Percentiles rank a stretch among this genome's conserved stretches.
phyloP scores from a whole-genome alignment of 2,113 vertebrate genomes.

The Cynocephalus volans region DNA sequence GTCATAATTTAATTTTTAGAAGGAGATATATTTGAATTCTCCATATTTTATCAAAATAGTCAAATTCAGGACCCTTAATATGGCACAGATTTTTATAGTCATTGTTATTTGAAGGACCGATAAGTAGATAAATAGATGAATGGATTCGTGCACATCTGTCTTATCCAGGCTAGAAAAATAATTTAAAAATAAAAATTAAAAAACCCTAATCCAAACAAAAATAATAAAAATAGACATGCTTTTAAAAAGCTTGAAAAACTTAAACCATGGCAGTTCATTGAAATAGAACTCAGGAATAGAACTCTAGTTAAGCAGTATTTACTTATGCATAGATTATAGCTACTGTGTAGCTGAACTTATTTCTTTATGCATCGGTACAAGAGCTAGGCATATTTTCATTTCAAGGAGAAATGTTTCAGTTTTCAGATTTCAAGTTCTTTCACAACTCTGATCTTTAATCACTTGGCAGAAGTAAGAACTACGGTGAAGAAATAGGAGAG shows the following conservation, averaged over 20 bases:
- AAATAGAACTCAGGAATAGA: not conserved
- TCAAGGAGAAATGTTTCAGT: constrained; percentile 4
- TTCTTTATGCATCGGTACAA: not conserved
- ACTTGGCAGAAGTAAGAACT: not conserved
- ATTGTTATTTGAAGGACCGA: not conserved
- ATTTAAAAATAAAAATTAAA: constrained; percentile 1
- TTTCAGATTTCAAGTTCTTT: not conserved
- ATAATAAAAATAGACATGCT: not conserved
- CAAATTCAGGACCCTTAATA: constrained; percentile 14
- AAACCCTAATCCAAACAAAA: not conserved
- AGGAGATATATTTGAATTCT: constrained; percentile 32
- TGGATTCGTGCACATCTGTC: not conserved
- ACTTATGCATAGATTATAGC: not conserved
- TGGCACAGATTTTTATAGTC: constrained; percentile 8
- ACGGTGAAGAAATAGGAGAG: not conserved
- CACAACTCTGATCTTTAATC: not conserved
- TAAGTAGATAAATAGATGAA: not conserved
- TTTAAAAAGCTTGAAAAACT: constrained; percentile 16
- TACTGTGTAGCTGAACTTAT: not conserved
- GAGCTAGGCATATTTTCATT: not conserved
- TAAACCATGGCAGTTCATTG: not conserved
- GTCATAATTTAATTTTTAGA: constrained; percentile 45
- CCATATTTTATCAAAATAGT: constrained; percentile 5
- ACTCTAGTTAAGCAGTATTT: not conserved
- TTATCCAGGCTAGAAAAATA: not conserved